Evolutionary conservation across 2,113 vertebrate genomes (phyloP).

Genomic region (Athene noctua): DNA sequence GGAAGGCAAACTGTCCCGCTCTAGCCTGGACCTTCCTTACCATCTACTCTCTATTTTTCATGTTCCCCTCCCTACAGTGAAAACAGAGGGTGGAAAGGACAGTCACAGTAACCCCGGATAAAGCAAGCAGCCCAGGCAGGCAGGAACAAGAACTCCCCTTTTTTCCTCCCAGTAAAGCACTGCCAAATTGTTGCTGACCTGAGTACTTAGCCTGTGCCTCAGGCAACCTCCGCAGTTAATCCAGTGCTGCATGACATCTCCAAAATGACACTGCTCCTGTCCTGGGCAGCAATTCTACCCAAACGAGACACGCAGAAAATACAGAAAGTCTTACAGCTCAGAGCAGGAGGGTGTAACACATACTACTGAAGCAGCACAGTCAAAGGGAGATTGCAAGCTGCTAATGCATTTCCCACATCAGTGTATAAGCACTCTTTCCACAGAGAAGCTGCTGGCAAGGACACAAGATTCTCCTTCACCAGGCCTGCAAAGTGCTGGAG

Average conservation of each 20-base stretch:
- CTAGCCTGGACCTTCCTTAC: constrained; percentile 55
- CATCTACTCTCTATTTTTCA: constrained; percentile 63
- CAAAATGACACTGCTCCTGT: not conserved
- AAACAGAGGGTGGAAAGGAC: constrained; percentile 42
- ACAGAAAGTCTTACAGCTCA: not conserved
- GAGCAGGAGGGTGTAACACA: not conserved
- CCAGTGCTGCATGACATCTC: not conserved
- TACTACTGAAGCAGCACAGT: not conserved
- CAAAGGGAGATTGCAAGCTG: not conserved
- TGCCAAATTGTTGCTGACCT: constrained; percentile 60
- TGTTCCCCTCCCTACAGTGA: constrained; percentile 54
- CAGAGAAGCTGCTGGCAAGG: not conserved
- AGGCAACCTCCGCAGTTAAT: constrained; percentile 79
- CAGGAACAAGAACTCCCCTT: constrained; percentile 58
- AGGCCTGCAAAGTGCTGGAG: not conserved
- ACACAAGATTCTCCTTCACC: not conserved
- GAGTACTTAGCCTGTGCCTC: constrained; percentile 64
- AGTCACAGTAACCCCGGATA: constrained; percentile 30
- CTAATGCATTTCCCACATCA: not conserved
- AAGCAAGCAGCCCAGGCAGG: not conserved
- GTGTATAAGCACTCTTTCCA: not conserved
- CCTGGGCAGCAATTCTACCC: not conserved
- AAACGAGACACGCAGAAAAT: not conserved
- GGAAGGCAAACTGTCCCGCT: not conserved
- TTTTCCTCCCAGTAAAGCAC: constrained; percentile 67